Conservation (phyloP, 1,140 invertebrate genomes). For the Eciton burchellii region DNA sequence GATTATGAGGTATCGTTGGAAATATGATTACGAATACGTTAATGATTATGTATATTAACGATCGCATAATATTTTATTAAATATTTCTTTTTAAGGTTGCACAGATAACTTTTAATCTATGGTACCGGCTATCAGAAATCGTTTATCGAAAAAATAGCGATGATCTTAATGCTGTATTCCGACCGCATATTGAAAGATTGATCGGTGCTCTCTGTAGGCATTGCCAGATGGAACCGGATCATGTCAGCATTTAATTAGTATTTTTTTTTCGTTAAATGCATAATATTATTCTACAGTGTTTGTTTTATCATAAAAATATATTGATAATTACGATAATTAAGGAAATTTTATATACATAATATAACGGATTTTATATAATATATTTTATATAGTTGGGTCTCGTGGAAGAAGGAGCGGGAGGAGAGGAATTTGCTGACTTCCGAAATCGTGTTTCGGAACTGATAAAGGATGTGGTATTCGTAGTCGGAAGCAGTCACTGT, state of each 20-base stretch:
- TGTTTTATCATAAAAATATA: no score
- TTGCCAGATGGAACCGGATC: slow-evolving; percentile 96
- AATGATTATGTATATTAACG: neutral
- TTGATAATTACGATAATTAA: no score
- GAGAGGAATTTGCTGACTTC: slow-evolving; percentile 91
- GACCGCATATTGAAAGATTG: slow-evolving; percentile 95
- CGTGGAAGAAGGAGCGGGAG: slow-evolving; percentile 90
- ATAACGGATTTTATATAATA: no score
- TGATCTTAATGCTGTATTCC: slow-evolving; percentile 92
- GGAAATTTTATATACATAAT: no score
- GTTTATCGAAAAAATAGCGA: slow-evolving; percentile 95
- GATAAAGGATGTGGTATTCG: slow-evolving; percentile 99
- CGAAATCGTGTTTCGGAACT: slow-evolving; percentile 95
- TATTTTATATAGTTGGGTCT: slow-evolving; percentile 93
- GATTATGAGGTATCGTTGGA: slow-evolving; percentile 93
- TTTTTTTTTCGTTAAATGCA: slow-evolving; percentile 14
- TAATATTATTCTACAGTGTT: neutral
- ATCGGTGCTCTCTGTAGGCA: slow-evolving; percentile 94
- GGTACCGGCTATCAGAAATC: slow-evolving; percentile 98
- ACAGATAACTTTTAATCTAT: slow-evolving; percentile 98
- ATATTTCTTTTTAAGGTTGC: slow-evolving; percentile 89
- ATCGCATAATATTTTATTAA: slow-evolving; percentile 11
- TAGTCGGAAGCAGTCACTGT: slow-evolving; percentile 96
- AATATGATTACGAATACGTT: slow-evolving; percentile 7
- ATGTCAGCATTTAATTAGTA: slow-evolving; percentile 86